phyloP scores from a whole-genome alignment of 2,797 vertebrate genomes.

The Microctenopoma steveboyesi region DNA sequence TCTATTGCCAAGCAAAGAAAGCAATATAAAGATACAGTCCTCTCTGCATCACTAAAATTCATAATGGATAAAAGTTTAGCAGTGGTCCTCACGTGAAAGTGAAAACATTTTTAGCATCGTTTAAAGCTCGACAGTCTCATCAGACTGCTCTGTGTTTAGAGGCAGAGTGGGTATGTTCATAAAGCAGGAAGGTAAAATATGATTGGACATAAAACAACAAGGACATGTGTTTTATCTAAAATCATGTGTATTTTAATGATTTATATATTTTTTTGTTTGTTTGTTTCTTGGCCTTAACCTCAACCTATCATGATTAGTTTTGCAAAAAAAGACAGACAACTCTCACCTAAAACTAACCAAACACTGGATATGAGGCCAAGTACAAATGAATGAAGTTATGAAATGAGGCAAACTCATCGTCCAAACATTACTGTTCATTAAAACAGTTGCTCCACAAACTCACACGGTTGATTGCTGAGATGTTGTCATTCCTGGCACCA shows the following conservation, averaged over 20 bases:
- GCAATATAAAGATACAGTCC: slow-evolving; percentile 19
- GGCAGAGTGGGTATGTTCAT: neutral
- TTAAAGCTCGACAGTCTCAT: slow-evolving; percentile 3
- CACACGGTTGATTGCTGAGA: slow-evolving; percentile 6
- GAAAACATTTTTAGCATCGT: slow-evolving; percentile 5
- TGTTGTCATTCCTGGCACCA: neutral
- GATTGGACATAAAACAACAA: too few relatives aligned
- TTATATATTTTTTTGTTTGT: neutral
- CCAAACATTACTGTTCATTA: slow-evolving; percentile 11
- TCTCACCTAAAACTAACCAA: slow-evolving; percentile 44
- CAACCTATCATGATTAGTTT: slow-evolving; percentile 16
- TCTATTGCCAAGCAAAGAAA: slow-evolving; percentile 23
- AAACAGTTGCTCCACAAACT: slow-evolving; percentile 11
- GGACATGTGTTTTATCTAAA: too few relatives aligned
- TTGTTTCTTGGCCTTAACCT: neutral
- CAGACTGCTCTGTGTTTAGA: neutral
- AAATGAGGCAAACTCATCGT: slow-evolving; percentile 41
- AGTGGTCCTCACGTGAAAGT: neutral
- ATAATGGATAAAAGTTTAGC: slow-evolving; percentile 37
- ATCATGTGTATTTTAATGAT: too few relatives aligned
- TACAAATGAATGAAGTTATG: slow-evolving; percentile 20
- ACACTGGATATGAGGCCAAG: slow-evolving; percentile 33
- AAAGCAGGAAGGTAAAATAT: too few relatives aligned
- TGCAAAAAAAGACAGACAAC: slow-evolving; percentile 28
- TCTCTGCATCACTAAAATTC: slow-evolving; percentile 19